Evolutionary conservation across 2,113 vertebrate genomes (phyloP).

Genomic region (Ceyx cyanopectus): DNA sequence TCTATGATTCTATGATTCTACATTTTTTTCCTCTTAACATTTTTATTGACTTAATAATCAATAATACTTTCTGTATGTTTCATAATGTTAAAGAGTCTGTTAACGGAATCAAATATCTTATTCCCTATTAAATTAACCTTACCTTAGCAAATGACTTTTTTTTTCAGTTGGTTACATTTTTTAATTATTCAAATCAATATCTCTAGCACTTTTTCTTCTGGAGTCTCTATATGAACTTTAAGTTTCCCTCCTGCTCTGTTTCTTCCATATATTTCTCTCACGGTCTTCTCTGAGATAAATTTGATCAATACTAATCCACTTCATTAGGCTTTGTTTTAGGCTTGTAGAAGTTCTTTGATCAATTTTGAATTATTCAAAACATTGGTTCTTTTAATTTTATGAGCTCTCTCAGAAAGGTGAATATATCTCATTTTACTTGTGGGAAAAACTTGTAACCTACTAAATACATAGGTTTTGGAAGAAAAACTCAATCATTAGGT

Average conservation of each 20-base stretch:
- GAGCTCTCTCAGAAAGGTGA: background rate
- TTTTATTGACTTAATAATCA: constrained; percentile 33
- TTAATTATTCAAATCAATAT: constrained; percentile 17
- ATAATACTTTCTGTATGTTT: background rate
- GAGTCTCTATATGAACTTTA: background rate
- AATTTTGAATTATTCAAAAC: background rate
- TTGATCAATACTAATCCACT: background rate
- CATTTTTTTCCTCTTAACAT: background rate
- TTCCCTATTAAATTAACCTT: background rate
- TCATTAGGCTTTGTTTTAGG: background rate
- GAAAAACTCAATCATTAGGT: background rate
- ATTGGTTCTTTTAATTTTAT: background rate
- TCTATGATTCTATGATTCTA: background rate
- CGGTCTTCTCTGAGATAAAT: background rate
- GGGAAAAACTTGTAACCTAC: background rate
- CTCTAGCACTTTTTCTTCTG: background rate
- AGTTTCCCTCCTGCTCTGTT: background rate
- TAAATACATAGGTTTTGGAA: background rate
- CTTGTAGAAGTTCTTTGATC: background rate
- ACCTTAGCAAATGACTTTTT: background rate
- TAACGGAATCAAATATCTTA: background rate
- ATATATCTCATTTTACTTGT: background rate
- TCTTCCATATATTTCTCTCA: background rate
- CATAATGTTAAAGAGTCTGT: background rate
- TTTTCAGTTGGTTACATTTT: background rate